phyloP scores from a whole-genome alignment of 2,888 invertebrate species.

The Polietes domitor region DNA sequence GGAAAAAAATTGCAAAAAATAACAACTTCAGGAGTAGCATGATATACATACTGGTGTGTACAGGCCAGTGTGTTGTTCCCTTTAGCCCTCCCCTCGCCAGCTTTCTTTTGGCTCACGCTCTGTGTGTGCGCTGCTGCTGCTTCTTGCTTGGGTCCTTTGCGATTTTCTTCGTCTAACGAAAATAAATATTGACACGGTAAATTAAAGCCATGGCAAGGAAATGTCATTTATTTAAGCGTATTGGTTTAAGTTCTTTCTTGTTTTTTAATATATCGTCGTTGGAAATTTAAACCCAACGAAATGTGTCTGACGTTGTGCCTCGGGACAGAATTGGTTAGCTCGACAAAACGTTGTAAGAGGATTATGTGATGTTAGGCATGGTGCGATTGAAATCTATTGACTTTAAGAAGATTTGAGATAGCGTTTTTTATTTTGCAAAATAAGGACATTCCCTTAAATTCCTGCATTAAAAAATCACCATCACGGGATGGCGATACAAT shows the following conservation, averaged over 20 bases:
- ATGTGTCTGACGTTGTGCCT: neutral
- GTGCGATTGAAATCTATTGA: slow-evolving; percentile 11
- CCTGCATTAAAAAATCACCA: neutral
- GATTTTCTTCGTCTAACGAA: slow-evolving; percentile 67
- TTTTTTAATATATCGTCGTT: slow-evolving; percentile 32
- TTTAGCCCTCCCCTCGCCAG: neutral
- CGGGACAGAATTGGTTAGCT: neutral
- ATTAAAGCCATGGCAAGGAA: slow-evolving; percentile 74
- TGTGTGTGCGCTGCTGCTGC: neutral
- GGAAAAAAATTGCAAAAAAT: neutral
- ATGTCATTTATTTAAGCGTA: slow-evolving; percentile 62
- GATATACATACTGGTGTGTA: neutral
- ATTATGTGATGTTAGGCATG: slow-evolving; percentile 16
- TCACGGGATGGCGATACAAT: no score
- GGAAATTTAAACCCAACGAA: slow-evolving; percentile 59
- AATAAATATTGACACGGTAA: slow-evolving; percentile 77
- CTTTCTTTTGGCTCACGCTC: neutral
- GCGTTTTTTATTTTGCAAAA: neutral
- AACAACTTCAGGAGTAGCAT: slow-evolving; percentile 42
- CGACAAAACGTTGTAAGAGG: slow-evolving; percentile 12
- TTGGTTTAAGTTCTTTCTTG: slow-evolving; percentile 62
- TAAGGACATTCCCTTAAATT: neutral
- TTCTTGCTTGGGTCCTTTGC: slow-evolving; percentile 22
- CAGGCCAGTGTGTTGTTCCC: slow-evolving; percentile 40
- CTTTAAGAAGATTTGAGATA: neutral